Base-by-base conservation (phyloP, 2,888 invertebrate species). In the Pelosia muscerda region DNA sequence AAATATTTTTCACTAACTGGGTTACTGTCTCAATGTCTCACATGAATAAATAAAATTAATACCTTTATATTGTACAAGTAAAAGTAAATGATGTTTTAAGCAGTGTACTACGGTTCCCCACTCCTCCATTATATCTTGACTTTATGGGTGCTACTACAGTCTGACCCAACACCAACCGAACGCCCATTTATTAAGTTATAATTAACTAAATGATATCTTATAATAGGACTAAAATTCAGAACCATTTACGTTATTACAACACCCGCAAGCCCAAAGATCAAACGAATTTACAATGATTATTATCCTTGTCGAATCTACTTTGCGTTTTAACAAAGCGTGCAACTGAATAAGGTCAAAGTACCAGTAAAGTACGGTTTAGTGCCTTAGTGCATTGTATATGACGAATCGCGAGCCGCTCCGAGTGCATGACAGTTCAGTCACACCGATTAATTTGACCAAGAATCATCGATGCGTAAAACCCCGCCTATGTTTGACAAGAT, bases 401-500 rank as follows among this genome's bases (percentile, higher is more conserved):
- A 86, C 84, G 84, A 86, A 86, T 87, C 79, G 82, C 83, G 73
- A 76, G 65, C 71, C 69, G 74, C 75, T 64, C 42, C 59, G 80
- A 82, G 83, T 82, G 81, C 84, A 87, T 83, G 83, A 81, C 85
- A 86, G 85, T 86, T 88, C 85, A 86, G 81, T 84, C 83, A 86
- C 85, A 83, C 83, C 81, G 81, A 83, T 84, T 83, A 84, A 79
- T 81, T 78, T 73, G 75, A 79, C 63, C 65, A 75, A 75, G 71
- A 74, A 72, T 68, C 78, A 77, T 62, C 76, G 76, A 69, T 68
- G 84, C 82, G 78, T 84, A 77, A 77, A 79, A 73, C 71, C 81
- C 72, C 78, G 73, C 84, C 86, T 80, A 69, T 68, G 64, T 68
- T 71, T 65, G 63, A 68, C 58, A 73, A 77, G 71, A 71, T 65